Percentiles rank a stretch among this genome's conserved stretches.
Evolutionary conservation across 2,797 vertebrate species (phyloP).

Genomic region (Ataeniobius toweri): DNA sequence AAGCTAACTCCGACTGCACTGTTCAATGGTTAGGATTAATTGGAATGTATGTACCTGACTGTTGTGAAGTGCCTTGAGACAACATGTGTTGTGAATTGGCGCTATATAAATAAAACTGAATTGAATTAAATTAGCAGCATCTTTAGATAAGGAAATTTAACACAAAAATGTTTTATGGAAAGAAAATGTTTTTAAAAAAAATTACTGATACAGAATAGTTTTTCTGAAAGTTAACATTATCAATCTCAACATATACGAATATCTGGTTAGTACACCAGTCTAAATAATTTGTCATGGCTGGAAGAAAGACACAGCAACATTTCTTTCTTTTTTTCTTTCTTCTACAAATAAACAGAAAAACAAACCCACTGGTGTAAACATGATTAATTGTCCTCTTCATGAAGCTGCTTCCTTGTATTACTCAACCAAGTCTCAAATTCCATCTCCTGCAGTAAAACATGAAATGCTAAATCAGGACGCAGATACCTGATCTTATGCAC

Average conservation of each 20-base stretch:
- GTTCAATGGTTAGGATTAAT: too few relatives aligned
- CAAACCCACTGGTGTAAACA: background rate
- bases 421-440: background rate
- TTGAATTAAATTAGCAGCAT: too few relatives aligned
- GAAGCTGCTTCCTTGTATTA: constrained; percentile 2
- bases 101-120: too few relatives aligned
- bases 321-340: background rate
- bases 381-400: background rate
- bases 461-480: constrained; percentile 21
- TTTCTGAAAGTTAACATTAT: too few relatives aligned
- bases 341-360: background rate
- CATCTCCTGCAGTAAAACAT: background rate
- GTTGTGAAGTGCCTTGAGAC: too few relatives aligned
- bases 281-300: background rate
- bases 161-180: too few relatives aligned
- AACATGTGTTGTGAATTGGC: too few relatives aligned
- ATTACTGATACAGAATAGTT: too few relatives aligned
- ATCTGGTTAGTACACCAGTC: background rate
- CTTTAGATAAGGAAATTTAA: too few relatives aligned
- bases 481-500: constrained; percentile 15
- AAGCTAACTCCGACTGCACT: too few relatives aligned
- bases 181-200: too few relatives aligned
- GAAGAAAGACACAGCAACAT: background rate
- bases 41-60: too few relatives aligned
- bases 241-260: background rate